Evolutionary conservation across 2,113 vertebrate genomes (phyloP).

Genomic region (Poeciliopsis turrubarensis): DNA sequence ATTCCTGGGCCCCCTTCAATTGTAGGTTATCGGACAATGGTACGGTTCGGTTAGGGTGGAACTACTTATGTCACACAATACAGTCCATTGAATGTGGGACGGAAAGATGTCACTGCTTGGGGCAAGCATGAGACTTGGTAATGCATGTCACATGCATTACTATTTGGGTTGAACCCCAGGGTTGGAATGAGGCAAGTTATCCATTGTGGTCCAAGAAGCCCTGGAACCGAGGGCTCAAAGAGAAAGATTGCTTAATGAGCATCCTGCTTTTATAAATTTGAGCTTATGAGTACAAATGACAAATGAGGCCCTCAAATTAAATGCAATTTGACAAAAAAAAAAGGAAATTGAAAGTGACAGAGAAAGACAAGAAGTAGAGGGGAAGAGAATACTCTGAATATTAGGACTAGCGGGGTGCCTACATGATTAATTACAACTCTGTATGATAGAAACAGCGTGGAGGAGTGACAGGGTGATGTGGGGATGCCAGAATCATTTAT

Average conservation of each 20-base stretch:
- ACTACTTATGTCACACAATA: too few species aligned
- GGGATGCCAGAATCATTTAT: slow-evolving; percentile 43
- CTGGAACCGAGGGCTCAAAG: background rate
- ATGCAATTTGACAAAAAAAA: slow-evolving; percentile 4
- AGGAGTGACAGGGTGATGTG: slow-evolving; percentile 11
- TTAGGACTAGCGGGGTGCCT: slow-evolving; percentile 51
- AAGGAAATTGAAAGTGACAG: slow-evolving; percentile 7
- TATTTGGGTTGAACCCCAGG: too few species aligned
- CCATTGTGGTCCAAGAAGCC: background rate
- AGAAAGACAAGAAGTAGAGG: slow-evolving; percentile 28
- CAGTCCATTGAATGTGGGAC: too few species aligned
- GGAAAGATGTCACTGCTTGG: too few species aligned
- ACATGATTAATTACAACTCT: slow-evolving; percentile 65
- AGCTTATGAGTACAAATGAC: slow-evolving; percentile 32
- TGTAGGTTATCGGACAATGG: too few species aligned
- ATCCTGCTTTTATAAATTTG: slow-evolving; percentile 18
- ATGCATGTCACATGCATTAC: too few species aligned
- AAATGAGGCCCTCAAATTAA: slow-evolving; percentile 46
- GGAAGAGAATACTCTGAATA: slow-evolving; percentile 35
- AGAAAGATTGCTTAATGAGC: slow-evolving; percentile 1
- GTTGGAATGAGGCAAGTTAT: background rate
- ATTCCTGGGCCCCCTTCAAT: too few species aligned
- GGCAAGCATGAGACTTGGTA: background rate
- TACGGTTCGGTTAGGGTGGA: too few species aligned
- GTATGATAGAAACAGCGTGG: background rate